Evolutionary conservation across 2,888 invertebrate species (phyloP).

Genomic region (Spisula subtruncata): DNA sequence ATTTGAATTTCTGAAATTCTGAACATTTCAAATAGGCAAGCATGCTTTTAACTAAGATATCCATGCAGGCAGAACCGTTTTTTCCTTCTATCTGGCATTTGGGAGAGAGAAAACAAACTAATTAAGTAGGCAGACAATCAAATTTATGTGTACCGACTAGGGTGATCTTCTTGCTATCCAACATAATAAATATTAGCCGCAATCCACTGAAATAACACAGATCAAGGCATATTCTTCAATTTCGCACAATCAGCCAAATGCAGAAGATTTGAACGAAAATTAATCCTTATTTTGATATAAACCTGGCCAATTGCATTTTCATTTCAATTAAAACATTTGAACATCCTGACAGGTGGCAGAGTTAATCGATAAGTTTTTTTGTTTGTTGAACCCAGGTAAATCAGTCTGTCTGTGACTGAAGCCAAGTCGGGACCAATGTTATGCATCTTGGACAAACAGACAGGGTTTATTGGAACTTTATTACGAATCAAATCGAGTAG

Average conservation of each 20-base stretch:
- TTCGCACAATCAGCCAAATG: slow-evolving; percentile 34
- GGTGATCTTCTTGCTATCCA: slow-evolving; percentile 28
- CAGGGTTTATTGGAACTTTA: too few species aligned
- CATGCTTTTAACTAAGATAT: background rate
- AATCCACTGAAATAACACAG: slow-evolving; percentile 34
- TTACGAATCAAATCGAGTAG: too few species aligned
- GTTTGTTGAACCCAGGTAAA: background rate
- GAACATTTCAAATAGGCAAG: background rate
- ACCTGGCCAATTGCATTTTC: slow-evolving; percentile 1
- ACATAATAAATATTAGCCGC: slow-evolving; percentile 13
- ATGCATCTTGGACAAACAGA: too few species aligned
- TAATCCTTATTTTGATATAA: slow-evolving; percentile 44
- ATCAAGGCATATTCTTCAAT: slow-evolving; percentile 47
- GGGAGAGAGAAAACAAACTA: slow-evolving; percentile 15
- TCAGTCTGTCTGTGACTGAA: too few species aligned
- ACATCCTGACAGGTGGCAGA: slow-evolving; percentile 14
- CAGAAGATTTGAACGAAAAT: slow-evolving; percentile 46
- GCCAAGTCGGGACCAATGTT: too few species aligned
- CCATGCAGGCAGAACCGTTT: background rate
- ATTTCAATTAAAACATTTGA: slow-evolving; percentile 31
- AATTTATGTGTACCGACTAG: slow-evolving; percentile 17
- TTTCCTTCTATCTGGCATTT: background rate
- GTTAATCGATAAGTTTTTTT: background rate
- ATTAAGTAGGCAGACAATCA: slow-evolving; percentile 30
- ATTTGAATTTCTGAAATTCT: background rate